Evolutionary conservation across 2,888 invertebrate genomes (phyloP), one percentile per base, ranked within the genome.

Genomic region (Acleris cristana): DNA sequence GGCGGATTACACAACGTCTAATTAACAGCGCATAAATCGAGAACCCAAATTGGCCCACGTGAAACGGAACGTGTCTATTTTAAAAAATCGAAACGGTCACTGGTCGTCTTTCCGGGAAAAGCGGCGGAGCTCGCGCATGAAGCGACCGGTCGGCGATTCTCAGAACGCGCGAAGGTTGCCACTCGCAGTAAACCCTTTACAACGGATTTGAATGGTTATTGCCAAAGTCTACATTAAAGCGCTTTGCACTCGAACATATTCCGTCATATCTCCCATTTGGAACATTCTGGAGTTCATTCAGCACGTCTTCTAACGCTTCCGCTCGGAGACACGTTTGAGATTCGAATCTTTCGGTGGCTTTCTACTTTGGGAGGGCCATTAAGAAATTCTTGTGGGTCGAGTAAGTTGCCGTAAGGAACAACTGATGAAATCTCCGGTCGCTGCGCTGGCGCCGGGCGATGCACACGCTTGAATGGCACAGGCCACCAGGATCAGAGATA

Each of bases 51-150:
- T 75, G 74, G 74, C 72, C 75, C 77, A 75, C 73, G 80, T 82
- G 76, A 86, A 89, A 88, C 85, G 86, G 87, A 86, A 84, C 84
- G 85, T 76, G 77, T 87, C 89, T 89, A 88, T 89, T 88, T 90
- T 14, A 84, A 86, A 89, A 89, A 89, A 89, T 88, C 82, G 85
- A 88, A 88, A 82, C 84, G 79, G 79, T 82, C 74, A 74, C 79
- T 79, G 82, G 78, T 82, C 82, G 82, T 73, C 76, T 78, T 88
- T 88, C 88, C 78, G 77, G 83, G 88, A 89, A 89, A 73, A 78
- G 78, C 78, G 72, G 74, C 78, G 73, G 76, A 74, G 69, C 79
- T 66, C 68, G 69, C 66, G 68, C 26, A 53, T 54, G 49, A 49
- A 45, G 48, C 54, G 75, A 87, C 86, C 87, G 88, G 86, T 86